These are phyloP conservation scores for Synanthedon andrenaeformis DNA, from an alignment of 2,888 invertebrate genomes.

Conservation along the genomic window DNA sequence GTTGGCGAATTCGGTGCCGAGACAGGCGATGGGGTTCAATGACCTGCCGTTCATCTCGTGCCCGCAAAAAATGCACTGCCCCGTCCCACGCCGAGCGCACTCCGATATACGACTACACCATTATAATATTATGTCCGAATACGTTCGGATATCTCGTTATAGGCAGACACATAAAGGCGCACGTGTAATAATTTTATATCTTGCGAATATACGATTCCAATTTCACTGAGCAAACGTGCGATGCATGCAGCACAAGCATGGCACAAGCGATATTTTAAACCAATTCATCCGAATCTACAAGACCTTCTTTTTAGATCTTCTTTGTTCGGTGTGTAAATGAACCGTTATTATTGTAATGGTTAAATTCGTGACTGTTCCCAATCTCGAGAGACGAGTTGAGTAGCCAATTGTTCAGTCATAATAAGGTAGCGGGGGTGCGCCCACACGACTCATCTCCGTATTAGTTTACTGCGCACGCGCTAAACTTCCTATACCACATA, in stretches of 20 bases:
- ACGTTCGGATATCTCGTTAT: conserved; percentile 23
- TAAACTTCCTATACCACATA: conserved; percentile 55
- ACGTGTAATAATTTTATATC: conserved; percentile 34
- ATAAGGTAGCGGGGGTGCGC: conserved; percentile 55
- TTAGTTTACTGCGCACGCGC: conserved; percentile 59
- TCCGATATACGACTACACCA: conserved; percentile 41
- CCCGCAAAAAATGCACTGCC: conserved; percentile 67
- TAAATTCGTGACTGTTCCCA: conserved; percentile 7
- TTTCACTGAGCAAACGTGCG: too few species aligned
- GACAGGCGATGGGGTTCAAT: conserved; percentile 52
- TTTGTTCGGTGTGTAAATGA: conserved; percentile 2
- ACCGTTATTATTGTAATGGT: conserved; percentile 7
- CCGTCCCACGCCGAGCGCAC: conserved; percentile 61
- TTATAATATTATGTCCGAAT: conserved; percentile 25
- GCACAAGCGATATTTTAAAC: too few species aligned
- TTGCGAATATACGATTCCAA: too few species aligned
- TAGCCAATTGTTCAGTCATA: conserved; percentile 41
- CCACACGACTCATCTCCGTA: conserved; percentile 59
- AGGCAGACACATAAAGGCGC: conserved; percentile 50
- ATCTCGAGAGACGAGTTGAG: conserved; percentile 9
- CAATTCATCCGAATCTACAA: too few species aligned
- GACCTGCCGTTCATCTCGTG: conserved; percentile 57
- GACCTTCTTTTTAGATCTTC: background rate
- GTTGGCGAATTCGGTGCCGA: conserved; percentile 55
- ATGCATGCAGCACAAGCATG: too few species aligned